Evolutionary conservation across 2,113 vertebrate genomes (phyloP), one percentile per base, ranked within the genome.

Genomic region (Pyxicephalus adspersus): DNA sequence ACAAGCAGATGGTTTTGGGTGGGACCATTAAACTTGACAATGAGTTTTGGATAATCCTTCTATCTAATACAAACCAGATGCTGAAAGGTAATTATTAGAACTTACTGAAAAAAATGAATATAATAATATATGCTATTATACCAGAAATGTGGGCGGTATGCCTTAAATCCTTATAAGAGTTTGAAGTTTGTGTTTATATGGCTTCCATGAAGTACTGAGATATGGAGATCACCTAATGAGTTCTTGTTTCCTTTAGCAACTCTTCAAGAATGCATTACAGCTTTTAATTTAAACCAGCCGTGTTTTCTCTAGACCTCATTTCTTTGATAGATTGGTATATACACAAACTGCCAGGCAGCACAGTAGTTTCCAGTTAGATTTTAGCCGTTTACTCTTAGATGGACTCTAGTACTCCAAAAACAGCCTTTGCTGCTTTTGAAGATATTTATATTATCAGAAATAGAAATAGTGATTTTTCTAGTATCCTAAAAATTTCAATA

Each of bases 261-360:
- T 85, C 86, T 52, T 61, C 55, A 84, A 85, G 83, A 88, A 85
- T 81, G 76, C 22, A 81, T 87, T 84, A 77, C 38, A 38, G 25
- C 85, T 81, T 89, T 86, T 89, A 90, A 91, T 92, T 75, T 80
- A 86, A 83, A 80, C 75, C 88, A 91, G 80, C 79, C 80, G 77
- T 81, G 77, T 55, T 51, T n/a, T 86, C 54, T 86, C 83, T 87
- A 82, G 78, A 85, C 77, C 65, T 77, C 22, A 68, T 85, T 88
- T 86, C 83, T 90, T 85, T 88, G 77, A 89, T 86, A 70, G 89
- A 86, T 89, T 88, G 84, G 86, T 90, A 83, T 88, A 90, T 87
- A 67, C 67, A 29, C 83, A 87, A 89, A 81, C 80, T 83, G 85
- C 85, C 84, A 87, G 72, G 16, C 86, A 87, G 70, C 26, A 77